A percentile compares a stretch with the other conserved stretches of the same genome.
Evolutionary conservation across 1,140 invertebrate genomes (phyloP).

Genomic region (Leptinotarsa undecemlineata): DNA sequence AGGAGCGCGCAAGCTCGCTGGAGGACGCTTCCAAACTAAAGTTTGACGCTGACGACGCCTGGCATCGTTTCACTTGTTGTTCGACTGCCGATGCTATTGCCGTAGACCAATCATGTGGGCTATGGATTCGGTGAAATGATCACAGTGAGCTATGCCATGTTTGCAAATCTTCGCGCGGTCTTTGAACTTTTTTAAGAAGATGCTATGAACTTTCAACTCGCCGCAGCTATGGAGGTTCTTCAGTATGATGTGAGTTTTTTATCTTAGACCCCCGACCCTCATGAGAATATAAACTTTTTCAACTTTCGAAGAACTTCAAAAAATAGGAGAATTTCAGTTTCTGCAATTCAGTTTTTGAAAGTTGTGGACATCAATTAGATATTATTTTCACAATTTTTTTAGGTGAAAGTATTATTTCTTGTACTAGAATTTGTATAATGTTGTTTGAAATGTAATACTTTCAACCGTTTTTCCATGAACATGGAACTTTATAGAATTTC

Average conservation of each 20-base stretch:
- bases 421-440: no score
- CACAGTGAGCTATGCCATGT: neutral
- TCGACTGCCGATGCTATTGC: slow-evolving; percentile 1
- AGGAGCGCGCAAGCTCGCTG: neutral
- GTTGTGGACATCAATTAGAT: no score
- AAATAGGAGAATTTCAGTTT: no score
- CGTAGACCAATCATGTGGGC: neutral
- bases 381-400: no score
- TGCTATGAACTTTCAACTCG: neutral
- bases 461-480: no score
- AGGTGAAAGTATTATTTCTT: no score
- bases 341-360: no score
- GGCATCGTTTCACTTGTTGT: slow-evolving; percentile 7
- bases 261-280: no score
- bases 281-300: no score
- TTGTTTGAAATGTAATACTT: no score
- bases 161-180: neutral
- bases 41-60: slow-evolving; percentile 1
- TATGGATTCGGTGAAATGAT: slow-evolving; percentile 8
- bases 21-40: slow-evolving; percentile 7
- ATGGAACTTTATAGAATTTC: no score
- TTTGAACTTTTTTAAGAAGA: neutral
- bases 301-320: no score
- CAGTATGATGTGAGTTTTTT: slow-evolving; percentile 2
- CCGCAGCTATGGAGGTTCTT: neutral